Evolutionary conservation across 2,113 vertebrate species (phyloP).

Genomic region (Nerophis ophidion): DNA sequence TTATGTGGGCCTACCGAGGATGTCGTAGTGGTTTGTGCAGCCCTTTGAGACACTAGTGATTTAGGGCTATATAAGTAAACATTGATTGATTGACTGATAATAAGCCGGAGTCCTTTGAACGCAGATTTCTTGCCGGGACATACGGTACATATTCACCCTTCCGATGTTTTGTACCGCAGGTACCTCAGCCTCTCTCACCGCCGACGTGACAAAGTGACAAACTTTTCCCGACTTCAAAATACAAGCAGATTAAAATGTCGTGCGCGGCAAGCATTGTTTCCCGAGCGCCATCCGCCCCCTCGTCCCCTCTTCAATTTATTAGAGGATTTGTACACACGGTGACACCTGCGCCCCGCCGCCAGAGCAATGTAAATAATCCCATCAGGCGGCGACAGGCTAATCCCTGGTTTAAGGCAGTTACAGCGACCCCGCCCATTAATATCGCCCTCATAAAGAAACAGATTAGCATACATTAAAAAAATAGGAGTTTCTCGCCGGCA

Average conservation of each 20-base stretch:
- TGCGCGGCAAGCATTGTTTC: slow-evolving; percentile 60
- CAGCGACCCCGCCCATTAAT: slow-evolving; percentile 75
- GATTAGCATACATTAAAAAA: slow-evolving; percentile 76
- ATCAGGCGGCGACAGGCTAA: slow-evolving; percentile 72
- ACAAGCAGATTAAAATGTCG: slow-evolving; percentile 60
- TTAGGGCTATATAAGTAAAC: no score
- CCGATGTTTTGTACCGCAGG: slow-evolving; percentile 50
- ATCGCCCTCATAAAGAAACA: slow-evolving; percentile 67
- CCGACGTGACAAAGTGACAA: slow-evolving; percentile 49
- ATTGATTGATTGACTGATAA: no score
- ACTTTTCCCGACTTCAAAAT: slow-evolving; percentile 54
- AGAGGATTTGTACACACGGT: slow-evolving; percentile 77
- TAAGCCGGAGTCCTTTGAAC: no score
- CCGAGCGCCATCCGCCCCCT: no score
- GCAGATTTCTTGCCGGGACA: no score
- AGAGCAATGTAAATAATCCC: slow-evolving; percentile 77
- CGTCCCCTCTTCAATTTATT: slow-evolving; percentile 70
- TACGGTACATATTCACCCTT: no score
- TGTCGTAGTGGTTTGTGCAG: no score
- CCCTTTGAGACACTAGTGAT: no score
- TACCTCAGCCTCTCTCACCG: slow-evolving; percentile 35
- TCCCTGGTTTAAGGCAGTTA: slow-evolving; percentile 81
- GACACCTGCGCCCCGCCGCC: slow-evolving; percentile 74
- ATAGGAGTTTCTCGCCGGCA: slow-evolving; percentile 54
- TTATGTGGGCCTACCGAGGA: no score